phyloP scores from a whole-genome alignment of 2,888 invertebrate genomes.

The Nemotelus nigrinus region DNA sequence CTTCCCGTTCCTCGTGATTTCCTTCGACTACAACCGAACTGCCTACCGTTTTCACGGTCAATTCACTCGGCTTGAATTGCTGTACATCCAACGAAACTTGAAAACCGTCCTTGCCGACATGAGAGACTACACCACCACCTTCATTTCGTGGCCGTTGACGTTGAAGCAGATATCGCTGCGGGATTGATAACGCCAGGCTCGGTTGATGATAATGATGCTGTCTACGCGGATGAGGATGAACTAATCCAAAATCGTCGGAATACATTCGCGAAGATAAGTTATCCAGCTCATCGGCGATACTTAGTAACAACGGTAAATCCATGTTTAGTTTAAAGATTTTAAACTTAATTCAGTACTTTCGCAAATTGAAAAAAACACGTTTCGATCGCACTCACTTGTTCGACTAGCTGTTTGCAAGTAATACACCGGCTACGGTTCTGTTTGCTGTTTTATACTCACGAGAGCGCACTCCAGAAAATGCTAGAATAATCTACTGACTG shows the following conservation, averaged over 20 bases:
- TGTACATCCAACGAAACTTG: conserved; percentile 75
- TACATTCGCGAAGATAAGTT: conserved; percentile 61
- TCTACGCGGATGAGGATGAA: conserved; percentile 59
- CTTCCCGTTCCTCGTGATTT: conserved; percentile 76
- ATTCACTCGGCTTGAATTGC: conserved; percentile 75
- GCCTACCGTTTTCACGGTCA: conserved; percentile 74
- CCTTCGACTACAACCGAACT: conserved; percentile 74
- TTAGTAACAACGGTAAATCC: conserved; percentile 58
- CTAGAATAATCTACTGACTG: too few species aligned
- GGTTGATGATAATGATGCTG: conserved; percentile 3
- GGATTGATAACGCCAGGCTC: not conserved
- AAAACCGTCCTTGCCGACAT: conserved; percentile 72
- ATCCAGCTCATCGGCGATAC: conserved; percentile 64
- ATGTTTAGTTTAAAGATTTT: too few species aligned
- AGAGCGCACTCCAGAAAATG: not conserved
- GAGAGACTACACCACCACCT: not conserved
- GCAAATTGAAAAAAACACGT: too few species aligned
- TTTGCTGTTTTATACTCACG: too few species aligned
- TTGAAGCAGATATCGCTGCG: not conserved
- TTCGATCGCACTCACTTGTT: too few species aligned
- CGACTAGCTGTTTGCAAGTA: too few species aligned
- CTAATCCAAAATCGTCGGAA: conserved; percentile 63
- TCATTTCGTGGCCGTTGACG: not conserved
- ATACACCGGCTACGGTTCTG: too few species aligned
- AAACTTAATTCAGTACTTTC: too few species aligned